Evolutionary conservation across 35 echinoderm and acorn worm species (phyloP), one percentile per base, ranked within the genome.

Genomic region (Strongylocentrotus purpuratus): DNA sequence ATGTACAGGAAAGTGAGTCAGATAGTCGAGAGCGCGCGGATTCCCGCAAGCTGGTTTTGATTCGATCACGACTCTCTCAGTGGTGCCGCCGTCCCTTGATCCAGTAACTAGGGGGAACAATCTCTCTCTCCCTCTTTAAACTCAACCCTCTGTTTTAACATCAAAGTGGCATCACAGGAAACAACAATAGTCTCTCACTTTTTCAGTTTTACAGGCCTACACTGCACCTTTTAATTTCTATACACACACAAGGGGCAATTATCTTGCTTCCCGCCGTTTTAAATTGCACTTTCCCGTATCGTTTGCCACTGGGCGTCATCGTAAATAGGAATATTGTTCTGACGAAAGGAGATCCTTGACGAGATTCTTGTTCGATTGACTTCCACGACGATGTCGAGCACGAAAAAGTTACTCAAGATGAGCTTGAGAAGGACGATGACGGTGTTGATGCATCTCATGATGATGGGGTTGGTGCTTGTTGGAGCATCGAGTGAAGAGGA

Each of bases 341-440:
- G 22, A 78, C 65, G 25, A 78, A 78, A 78, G 28, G 65, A 78
- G 20, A 28, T 93, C 59, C 28, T n/a, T n/a, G 14, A 20, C 35
- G 15, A 48, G 33, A 90, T 32, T 95, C 60, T 33, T 78, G 41
- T 18, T 60, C 88, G 7, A 33, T 46, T 9, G 85, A 95, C 48
- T 85, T 92, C 31, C 70, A 60, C 1, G 95, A 95, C 85, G 90
- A 95, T 85, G 95, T 92, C 88, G 47, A 32, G 18, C 47, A 5
- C 45, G 48, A 46, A 45, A 61, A 86, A 91, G 45, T 25, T 45
- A 31, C 85, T 50, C 14, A 9, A 12, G 87, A 4, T 46, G 45
- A 92, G 17, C 32, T 65, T 20, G 58, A 92, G 48, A 85, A 25
- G 50, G 48, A 45, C 61, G 35, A 92, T 92, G 46, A 32, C 86